phyloP scores from a whole-genome alignment of 2,113 vertebrate genomes.

The Mastomys natalensis region DNA sequence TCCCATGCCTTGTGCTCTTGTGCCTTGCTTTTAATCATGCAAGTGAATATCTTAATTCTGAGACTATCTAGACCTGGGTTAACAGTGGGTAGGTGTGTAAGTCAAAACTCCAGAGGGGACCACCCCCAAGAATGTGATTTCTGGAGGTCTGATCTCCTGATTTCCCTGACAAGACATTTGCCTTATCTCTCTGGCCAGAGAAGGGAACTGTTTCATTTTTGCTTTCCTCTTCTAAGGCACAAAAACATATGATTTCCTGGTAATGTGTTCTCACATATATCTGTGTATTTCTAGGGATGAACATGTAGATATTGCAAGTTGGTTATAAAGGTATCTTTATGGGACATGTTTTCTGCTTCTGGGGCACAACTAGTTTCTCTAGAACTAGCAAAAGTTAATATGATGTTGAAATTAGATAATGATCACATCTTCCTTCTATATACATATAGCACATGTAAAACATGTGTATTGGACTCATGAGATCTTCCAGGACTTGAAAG shows the following conservation, averaged over 20 bases:
- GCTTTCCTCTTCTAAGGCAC: neutral
- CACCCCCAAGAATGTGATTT: fast-evolving
- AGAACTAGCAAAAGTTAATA: neutral
- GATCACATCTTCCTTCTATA: neutral
- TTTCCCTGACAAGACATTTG: neutral
- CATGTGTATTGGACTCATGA: neutral
- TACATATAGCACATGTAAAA: neutral
- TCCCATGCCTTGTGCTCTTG: neutral
- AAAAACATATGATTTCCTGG: neutral
- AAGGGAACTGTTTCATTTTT: neutral
- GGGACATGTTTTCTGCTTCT: neutral
- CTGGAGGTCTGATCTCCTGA: neutral
- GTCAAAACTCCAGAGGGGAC: neutral
- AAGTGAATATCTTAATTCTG: neutral
- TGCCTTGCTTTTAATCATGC: neutral
- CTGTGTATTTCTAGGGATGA: neutral
- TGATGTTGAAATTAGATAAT: neutral
- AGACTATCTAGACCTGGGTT: neutral
- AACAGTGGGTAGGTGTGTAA: neutral
- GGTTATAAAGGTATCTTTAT: neutral
- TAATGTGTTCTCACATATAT: neutral
- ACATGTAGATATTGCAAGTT: neutral
- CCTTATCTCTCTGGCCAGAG: neutral
- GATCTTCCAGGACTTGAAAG: neutral
- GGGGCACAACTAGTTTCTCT: neutral